Percentiles rank a stretch among this genome's conserved stretches.
These are phyloP conservation scores for Morone chrysops DNA, from an alignment of 2,113 vertebrate species.

Conservation along the genomic window DNA sequence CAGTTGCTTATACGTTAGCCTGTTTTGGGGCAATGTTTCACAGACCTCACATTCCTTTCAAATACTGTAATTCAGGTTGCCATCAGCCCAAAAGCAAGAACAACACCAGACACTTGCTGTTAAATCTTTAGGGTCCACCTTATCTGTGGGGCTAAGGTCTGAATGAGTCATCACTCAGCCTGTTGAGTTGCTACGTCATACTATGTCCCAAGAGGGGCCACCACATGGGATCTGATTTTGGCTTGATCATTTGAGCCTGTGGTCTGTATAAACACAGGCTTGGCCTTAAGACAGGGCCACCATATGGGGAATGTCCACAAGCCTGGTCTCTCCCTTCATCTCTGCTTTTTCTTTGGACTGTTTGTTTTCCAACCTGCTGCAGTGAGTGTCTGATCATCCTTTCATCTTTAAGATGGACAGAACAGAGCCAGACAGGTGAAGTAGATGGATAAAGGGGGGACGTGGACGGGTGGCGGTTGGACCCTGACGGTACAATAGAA, in stretches of 20 bases:
- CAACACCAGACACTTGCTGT: slow-evolving; percentile 18
- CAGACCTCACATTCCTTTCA: slow-evolving; percentile 41
- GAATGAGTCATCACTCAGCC: slow-evolving; percentile 34
- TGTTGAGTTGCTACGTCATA: slow-evolving; percentile 43
- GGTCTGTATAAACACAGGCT: slow-evolving; percentile 75
- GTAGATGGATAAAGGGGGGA: slow-evolving; percentile 18
- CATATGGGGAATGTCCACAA: slow-evolving; percentile 79
- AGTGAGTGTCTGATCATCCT: slow-evolving; percentile 65
- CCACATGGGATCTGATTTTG: slow-evolving; percentile 62
- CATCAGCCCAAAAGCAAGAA: slow-evolving; percentile 22
- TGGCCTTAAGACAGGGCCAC: slow-evolving; percentile 64
- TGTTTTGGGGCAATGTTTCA: slow-evolving; percentile 15
- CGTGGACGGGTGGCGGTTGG: slow-evolving; percentile 43
- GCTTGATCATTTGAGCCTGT: slow-evolving; percentile 65
- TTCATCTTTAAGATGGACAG: slow-evolving; percentile 73
- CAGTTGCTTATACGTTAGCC: slow-evolving; percentile 21
- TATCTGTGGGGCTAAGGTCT: slow-evolving; percentile 40
- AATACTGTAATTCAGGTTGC: slow-evolving; percentile 26
- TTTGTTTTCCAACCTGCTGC: slow-evolving; percentile 83
- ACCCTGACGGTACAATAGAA: slow-evolving; percentile 43
- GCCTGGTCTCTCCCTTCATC: slow-evolving; percentile 61
- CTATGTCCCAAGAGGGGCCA: slow-evolving; percentile 32
- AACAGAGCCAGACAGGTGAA: slow-evolving; percentile 74
- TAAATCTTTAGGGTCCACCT: slow-evolving; percentile 28
- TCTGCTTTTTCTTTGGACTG: slow-evolving; percentile 65